phyloP scores from a whole-genome alignment of 2,888 invertebrate species.

The Orchesella flavescens region DNA sequence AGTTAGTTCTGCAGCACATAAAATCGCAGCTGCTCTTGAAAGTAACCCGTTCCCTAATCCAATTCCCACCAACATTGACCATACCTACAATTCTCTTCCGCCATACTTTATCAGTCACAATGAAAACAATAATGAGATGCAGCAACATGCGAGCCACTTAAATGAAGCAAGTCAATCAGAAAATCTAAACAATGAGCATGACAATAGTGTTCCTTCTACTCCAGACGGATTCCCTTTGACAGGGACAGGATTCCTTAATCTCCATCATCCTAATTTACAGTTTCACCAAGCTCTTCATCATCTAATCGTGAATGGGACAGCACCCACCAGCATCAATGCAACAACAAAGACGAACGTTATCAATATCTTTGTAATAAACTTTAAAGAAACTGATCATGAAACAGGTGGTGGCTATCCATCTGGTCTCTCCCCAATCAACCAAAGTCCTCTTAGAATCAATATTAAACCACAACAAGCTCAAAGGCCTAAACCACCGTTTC shows the following conservation, averaged over 20 bases:
- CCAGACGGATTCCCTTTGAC: slow-evolving; percentile 71
- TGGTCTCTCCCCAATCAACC: neutral
- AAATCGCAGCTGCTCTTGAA: slow-evolving; percentile 70
- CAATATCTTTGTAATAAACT: slow-evolving; percentile 72
- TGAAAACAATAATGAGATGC: neutral
- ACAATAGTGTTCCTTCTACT: slow-evolving; percentile 42
- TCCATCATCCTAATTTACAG: slow-evolving; percentile 71
- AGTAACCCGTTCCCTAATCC: slow-evolving; percentile 50
- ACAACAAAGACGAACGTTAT: slow-evolving; percentile 72
- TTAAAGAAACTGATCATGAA: slow-evolving; percentile 61
- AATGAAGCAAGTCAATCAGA: neutral
- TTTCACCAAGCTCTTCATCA: slow-evolving; percentile 72
- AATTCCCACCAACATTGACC: slow-evolving; percentile 33
- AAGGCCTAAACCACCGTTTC: slow-evolving; percentile 30
- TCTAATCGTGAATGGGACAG: slow-evolving; percentile 71
- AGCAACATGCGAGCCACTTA: neutral
- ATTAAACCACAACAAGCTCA: slow-evolving; percentile 56
- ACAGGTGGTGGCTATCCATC: slow-evolving; percentile 6
- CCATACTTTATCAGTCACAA: slow-evolving; percentile 13
- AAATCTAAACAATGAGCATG: neutral
- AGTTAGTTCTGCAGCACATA: slow-evolving; percentile 67
- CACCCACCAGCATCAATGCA: slow-evolving; percentile 71
- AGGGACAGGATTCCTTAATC: slow-evolving; percentile 67
- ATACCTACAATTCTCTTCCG: slow-evolving; percentile 27
- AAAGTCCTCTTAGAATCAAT: slow-evolving; percentile 52